Base-by-base conservation (phyloP, 2,888 invertebrate species). In the Hirudinaria manillensis region DNA sequence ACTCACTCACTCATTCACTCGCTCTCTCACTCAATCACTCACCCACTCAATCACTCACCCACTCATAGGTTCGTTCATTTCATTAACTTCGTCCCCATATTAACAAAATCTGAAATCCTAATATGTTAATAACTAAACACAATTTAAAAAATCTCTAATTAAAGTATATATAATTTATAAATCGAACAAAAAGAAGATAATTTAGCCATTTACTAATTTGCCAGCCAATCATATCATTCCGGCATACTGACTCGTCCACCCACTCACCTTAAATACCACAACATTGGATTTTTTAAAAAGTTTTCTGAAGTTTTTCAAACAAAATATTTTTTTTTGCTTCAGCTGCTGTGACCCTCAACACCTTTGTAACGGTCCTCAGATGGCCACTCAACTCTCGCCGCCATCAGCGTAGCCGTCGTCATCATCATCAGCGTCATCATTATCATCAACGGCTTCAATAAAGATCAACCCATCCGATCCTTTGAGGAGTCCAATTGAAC, bases 351-450 rank as follows among this genome's bases (percentile, higher is more conserved):
- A 61, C 6, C 61, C 61, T 61, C 61, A 24, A 61, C 61, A 61
- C 61, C 24, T 61, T 61, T 16, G 21, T 61, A 61, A 61, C 61
- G 29, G 61, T 27, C 29, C 24, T 61, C 24, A n/a, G 45, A 45
- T 10, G 45, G 45, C 61, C 24, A 29, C 13, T 61, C 61, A 24
- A 61, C 61, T 29, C 24, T 61, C 61, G 24, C 27, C 70, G 24
- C 38, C 70, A 70, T 45, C 70, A 34, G 21, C 45, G 27, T 45
- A n/a, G 38, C n/a, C 70, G 24, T 70, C 70, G 24, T 70, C 70
- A 34, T 70, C 70, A 70, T 70, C 45, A 45, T 70, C 56, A 24
- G 3, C 56, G 56, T 56, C 56, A 27, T 56, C 56, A 16, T 27
- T 16, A 56, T 16, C 27, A 24, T 56, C 27, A 56, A 21, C 61